phyloP scores from a whole-genome alignment of 2,888 invertebrate genomes.

The Chymomyza fuscimana region DNA sequence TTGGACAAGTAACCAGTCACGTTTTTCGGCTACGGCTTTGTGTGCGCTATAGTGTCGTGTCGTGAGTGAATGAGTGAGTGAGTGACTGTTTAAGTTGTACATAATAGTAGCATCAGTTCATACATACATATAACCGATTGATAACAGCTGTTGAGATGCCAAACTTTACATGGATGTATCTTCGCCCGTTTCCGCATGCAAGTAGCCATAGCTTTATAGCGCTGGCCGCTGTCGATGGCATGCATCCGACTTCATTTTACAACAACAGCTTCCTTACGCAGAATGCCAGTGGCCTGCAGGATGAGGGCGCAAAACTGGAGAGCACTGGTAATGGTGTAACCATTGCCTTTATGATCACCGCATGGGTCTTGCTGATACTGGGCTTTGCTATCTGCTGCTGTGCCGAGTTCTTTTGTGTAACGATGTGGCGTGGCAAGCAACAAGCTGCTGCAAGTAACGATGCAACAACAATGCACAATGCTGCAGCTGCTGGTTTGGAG shows the following conservation, averaged over 20 bases:
- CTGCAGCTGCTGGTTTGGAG: slow-evolving; percentile 19
- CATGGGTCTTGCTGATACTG: slow-evolving; percentile 75
- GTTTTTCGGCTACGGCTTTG: slow-evolving; percentile 22
- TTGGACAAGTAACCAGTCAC: slow-evolving; percentile 22
- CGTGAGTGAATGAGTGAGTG: slow-evolving; percentile 25
- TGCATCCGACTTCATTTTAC: slow-evolving; percentile 28
- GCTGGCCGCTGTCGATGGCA: slow-evolving; percentile 47
- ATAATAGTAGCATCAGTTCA: not conserved
- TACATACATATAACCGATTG: not conserved
- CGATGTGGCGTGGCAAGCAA: slow-evolving; percentile 63
- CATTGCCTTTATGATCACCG: slow-evolving; percentile 75
- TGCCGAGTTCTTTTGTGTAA: slow-evolving; percentile 73
- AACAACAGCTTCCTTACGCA: slow-evolving; percentile 9
- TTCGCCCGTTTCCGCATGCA: slow-evolving; percentile 59
- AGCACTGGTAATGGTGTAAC: slow-evolving; percentile 27
- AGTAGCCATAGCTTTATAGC: slow-evolving; percentile 43
- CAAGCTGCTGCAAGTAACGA: slow-evolving; percentile 43
- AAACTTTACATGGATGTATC: slow-evolving; percentile 56
- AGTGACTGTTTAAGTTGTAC: not conserved
- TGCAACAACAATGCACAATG: slow-evolving; percentile 27
- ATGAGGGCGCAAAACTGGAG: no score
- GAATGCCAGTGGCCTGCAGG: no score
- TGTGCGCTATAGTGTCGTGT: slow-evolving; percentile 2
- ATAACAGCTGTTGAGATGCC: slow-evolving; percentile 56
- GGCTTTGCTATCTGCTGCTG: slow-evolving; percentile 77